phyloP scores from a whole-genome alignment of 2,113 vertebrate species.

The Poeciliopsis prolifica region DNA sequence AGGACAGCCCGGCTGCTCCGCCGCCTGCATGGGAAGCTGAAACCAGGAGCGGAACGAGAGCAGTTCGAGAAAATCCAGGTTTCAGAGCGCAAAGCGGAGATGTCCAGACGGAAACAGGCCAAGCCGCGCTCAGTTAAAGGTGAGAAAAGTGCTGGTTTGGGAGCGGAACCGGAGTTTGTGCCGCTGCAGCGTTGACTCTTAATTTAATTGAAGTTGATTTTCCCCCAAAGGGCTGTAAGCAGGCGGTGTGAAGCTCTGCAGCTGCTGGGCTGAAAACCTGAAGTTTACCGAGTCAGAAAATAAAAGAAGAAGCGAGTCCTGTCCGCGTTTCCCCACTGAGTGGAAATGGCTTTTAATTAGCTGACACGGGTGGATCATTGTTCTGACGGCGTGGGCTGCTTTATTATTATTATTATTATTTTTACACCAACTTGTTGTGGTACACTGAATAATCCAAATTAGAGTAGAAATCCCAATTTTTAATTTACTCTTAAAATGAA shows the following conservation, averaged over 20 bases:
- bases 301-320: neutral
- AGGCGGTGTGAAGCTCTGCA: neutral
- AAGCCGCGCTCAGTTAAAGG: constrained; percentile 98
- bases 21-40: constrained; percentile 68
- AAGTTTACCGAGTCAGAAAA: neutral
- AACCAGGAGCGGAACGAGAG: constrained; percentile 59
- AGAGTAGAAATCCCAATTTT: neutral
- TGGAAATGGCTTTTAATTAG: constrained; percentile 36
- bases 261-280: no score
- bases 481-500: neutral
- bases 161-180: neutral
- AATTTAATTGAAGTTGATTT: neutral
- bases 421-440: constrained; percentile 31
- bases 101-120: constrained; percentile 98
- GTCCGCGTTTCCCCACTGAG: neutral
- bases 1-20: constrained; percentile 55
- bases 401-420: neutral
- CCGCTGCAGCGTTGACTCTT: neutral
- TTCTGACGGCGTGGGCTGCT: constrained; percentile 21
- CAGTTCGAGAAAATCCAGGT: constrained; percentile 2
- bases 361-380: constrained; percentile 17
- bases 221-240: neutral
- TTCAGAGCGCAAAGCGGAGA: constrained; percentile 74
- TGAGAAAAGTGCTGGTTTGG: constrained; percentile 73
- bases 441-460: constrained; percentile 11